Evolutionary conservation across 2,113 vertebrate genomes (phyloP).

Genomic region (Phylloscopus whistleri): DNA sequence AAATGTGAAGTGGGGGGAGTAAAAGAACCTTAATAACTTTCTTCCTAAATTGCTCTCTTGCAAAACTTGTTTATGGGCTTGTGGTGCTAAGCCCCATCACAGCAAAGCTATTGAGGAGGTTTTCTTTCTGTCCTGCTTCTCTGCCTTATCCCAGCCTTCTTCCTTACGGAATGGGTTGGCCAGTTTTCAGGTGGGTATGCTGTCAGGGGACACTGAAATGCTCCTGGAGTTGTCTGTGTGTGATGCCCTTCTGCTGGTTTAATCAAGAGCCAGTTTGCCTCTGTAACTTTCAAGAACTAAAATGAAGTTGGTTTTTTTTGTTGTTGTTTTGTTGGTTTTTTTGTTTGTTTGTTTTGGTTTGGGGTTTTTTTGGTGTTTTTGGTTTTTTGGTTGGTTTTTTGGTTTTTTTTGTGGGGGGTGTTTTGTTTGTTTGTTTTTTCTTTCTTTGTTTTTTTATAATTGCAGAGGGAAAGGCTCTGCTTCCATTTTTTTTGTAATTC

Average conservation of each 20-base stretch:
- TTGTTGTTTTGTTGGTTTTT: no score
- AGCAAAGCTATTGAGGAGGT: neutral
- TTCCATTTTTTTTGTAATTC: neutral
- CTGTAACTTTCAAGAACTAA: neutral
- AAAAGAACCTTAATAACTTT: neutral
- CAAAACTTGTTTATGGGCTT: neutral
- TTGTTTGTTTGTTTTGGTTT: no score
- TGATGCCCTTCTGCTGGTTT: neutral
- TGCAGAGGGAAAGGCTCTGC: neutral
- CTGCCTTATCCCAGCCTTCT: neutral
- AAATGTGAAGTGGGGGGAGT: neutral
- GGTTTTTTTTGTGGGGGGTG: no score
- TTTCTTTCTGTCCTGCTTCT: neutral
- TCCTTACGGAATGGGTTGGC: no score
- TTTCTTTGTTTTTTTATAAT: neutral
- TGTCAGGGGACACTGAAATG: neutral
- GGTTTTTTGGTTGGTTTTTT: no score
- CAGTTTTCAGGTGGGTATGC: fast-evolving
- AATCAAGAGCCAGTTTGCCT: neutral
- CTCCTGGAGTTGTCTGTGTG: neutral
- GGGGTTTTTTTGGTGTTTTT: no score
- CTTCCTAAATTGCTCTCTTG: neutral
- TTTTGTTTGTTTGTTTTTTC: no score
- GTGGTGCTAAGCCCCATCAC: neutral
- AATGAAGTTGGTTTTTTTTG: neutral